These are phyloP conservation scores for Ceyx margarethae DNA, from an alignment of 2,113 vertebrate species.

Conservation along the genomic window DNA sequence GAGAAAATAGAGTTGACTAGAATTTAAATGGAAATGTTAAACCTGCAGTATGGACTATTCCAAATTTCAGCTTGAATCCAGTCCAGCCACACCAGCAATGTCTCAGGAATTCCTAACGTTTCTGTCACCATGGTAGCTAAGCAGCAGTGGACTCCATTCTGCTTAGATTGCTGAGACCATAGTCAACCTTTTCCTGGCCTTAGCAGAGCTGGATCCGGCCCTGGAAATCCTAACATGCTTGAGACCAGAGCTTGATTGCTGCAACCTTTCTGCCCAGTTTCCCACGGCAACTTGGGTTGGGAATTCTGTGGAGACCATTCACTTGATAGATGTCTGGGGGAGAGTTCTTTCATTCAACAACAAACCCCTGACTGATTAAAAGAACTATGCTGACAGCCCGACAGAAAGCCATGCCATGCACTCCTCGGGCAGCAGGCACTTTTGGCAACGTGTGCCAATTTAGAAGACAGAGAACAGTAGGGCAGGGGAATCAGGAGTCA, in stretches of 20 bases:
- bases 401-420: constrained; percentile 24
- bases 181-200: neutral
- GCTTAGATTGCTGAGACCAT: neutral
- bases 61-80: constrained; percentile 8
- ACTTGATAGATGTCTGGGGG: neutral
- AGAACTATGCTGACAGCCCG: neutral
- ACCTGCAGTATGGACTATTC: neutral
- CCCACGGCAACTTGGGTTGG: constrained; percentile 1
- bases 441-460: neutral
- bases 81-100: neutral
- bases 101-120: constrained; percentile 8
- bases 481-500: neutral
- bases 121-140: constrained; percentile 36
- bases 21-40: neutral
- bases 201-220: constrained; percentile 1
- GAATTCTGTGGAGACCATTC: constrained; percentile 26
- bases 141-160: constrained; percentile 4
- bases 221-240: neutral
- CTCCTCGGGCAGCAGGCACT: neutral
- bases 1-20: neutral
- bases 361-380: constrained; percentile 37
- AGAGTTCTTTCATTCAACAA: constrained; percentile 27
- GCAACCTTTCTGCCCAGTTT: constrained; percentile 16
- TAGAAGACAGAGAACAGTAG: neutral
- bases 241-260: neutral